Percentiles rank a stretch among this genome's conserved stretches.
Evolutionary conservation across 2,888 invertebrate species (phyloP).

Genomic region (Megastigmus dorsalis): DNA sequence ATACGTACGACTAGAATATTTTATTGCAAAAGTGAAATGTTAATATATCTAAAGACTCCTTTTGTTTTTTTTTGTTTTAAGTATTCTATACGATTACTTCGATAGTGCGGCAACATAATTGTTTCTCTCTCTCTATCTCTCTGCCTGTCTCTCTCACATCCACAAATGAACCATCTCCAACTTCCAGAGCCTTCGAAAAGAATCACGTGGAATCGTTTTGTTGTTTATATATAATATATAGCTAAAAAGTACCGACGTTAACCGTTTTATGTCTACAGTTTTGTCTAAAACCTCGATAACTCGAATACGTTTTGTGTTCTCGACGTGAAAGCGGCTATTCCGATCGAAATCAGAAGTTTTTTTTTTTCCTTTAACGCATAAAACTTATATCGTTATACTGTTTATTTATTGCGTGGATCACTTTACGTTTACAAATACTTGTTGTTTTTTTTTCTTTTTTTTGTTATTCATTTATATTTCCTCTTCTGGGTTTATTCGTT

Average conservation of each 20-base stretch:
- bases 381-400: conserved; percentile 10
- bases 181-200: no score
- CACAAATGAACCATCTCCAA: no score
- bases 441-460: no score
- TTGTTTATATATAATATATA: no score
- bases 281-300: background rate
- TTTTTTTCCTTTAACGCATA: background rate
- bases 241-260: no score
- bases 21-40: background rate
- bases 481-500: no score
- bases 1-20: background rate
- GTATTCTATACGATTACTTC: background rate
- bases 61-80: background rate
- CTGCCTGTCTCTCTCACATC: no score
- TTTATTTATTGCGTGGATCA: conserved; percentile 27
- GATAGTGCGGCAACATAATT: background rate
- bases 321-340: conserved; percentile 73
- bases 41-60: no score
- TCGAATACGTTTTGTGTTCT: conserved; percentile 46
- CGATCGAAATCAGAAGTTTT: conserved; percentile 50
- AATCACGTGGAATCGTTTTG: background rate
- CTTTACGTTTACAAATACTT: background rate
- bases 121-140: background rate
- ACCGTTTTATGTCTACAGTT: no score
- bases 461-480: no score